Conservation (phyloP, 2,113 vertebrate species). For the Felis chaus region DNA sequence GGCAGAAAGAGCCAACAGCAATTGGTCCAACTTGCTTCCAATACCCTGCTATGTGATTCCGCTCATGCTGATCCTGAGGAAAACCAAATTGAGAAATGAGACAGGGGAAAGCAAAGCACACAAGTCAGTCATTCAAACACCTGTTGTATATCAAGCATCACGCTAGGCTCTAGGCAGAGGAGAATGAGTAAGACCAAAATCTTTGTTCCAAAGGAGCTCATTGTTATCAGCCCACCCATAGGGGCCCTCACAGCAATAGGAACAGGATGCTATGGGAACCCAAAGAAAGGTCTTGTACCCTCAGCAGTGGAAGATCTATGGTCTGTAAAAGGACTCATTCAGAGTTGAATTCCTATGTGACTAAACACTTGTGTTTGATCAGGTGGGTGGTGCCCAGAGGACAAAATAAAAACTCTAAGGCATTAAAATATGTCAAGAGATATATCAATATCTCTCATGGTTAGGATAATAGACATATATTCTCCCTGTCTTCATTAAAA, state of each 20-base stretch:
- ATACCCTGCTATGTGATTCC: slow-evolving; percentile 95
- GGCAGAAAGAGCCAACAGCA: slow-evolving; percentile 96
- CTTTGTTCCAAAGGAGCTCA: background rate
- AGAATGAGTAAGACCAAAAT: background rate
- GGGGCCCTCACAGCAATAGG: background rate
- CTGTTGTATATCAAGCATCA: rapidly evolving
- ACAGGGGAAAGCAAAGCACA: background rate
- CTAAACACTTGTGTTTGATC: background rate
- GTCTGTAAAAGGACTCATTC: background rate
- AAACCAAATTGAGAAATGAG: slow-evolving; percentile 9
- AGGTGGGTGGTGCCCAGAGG: background rate
- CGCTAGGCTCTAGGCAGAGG: rapidly evolving
- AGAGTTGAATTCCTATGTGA: background rate
- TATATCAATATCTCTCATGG: background rate
- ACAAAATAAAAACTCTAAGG: background rate
- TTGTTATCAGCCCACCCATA: background rate
- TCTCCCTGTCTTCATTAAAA: background rate
- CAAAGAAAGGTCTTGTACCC: background rate
- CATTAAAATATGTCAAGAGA: background rate
- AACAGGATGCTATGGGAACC: background rate
- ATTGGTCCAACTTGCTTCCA: slow-evolving; percentile 99
- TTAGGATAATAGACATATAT: background rate
- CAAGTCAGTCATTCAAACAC: background rate
- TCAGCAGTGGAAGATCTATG: background rate
- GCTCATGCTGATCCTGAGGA: slow-evolving; percentile 93